phyloP scores from a whole-genome alignment of 2,797 vertebrate genomes.

The Neomorphus geoffroyi region DNA sequence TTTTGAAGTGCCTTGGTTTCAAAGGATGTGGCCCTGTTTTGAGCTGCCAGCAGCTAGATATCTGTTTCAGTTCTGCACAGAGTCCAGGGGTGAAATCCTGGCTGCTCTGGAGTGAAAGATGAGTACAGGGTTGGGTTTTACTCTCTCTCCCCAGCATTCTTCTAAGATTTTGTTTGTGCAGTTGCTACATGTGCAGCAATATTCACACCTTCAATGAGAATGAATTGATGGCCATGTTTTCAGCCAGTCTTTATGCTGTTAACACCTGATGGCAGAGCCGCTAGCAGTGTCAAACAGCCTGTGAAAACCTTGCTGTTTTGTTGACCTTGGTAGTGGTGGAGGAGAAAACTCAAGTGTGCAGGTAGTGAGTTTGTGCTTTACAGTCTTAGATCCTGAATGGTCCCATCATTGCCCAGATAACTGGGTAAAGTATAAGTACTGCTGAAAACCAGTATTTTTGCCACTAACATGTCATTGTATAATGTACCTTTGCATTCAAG shows the following conservation, averaged over 20 bases:
- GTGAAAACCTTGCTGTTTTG: not conserved
- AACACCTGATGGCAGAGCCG: not conserved
- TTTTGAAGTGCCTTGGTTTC: not conserved
- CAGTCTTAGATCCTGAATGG: not conserved
- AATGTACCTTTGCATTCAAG: not conserved
- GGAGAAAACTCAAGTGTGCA: not conserved
- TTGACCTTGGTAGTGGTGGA: not conserved
- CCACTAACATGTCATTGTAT: not conserved
- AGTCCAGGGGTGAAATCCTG: not conserved
- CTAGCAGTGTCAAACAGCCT: not conserved
- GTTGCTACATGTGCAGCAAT: not conserved
- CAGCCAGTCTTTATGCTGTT: not conserved
- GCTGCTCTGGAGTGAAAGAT: not conserved
- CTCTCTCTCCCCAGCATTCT: not conserved
- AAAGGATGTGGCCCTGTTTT: not conserved
- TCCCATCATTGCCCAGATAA: not conserved
- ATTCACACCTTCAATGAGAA: not conserved
- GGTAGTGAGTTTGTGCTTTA: not conserved
- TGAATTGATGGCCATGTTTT: not conserved
- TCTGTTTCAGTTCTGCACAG: not conserved
- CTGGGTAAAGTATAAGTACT: not conserved
- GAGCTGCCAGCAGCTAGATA: not conserved
- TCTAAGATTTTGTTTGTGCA: not conserved
- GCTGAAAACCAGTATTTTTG: not conserved
- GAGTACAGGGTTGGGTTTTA: not conserved